phyloP scores from a whole-genome alignment of 1,140 invertebrate species.

The Pteromalus puparum region DNA sequence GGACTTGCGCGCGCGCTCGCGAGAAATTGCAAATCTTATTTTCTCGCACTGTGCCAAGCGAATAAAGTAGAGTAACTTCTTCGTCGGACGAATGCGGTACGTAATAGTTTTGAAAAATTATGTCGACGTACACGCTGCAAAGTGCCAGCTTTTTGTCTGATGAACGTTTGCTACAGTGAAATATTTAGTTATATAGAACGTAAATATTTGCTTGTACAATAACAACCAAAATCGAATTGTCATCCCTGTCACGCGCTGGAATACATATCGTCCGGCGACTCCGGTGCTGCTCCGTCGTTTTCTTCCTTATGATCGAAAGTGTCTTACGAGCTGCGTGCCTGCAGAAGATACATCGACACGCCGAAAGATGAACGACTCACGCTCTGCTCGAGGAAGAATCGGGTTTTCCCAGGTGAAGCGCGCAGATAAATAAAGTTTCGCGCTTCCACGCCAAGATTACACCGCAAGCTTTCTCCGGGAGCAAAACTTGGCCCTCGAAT shows the following conservation, averaged over 20 bases:
- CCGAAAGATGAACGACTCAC: conserved; percentile 52
- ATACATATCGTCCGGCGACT: neutral
- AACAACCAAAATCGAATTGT: neutral
- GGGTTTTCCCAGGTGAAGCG: conserved; percentile 41
- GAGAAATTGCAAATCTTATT: neutral
- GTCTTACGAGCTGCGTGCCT: conserved; percentile 35
- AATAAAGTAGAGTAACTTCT: neutral
- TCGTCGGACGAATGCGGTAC: neutral
- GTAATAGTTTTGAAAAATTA: neutral
- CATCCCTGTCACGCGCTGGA: neutral
- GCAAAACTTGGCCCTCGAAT: neutral
- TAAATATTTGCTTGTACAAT: neutral
- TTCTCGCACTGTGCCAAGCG: neutral
- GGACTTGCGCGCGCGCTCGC: too few relatives aligned
- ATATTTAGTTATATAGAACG: too few relatives aligned
- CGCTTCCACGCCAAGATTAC: neutral
- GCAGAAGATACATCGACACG: conserved; percentile 54
- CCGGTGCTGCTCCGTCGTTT: too few relatives aligned
- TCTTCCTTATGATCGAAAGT: conserved; percentile 56
- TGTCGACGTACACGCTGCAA: neutral
- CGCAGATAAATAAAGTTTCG: conserved; percentile 36
- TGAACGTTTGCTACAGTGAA: too few relatives aligned
- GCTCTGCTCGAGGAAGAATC: conserved; percentile 37
- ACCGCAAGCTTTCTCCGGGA: neutral
- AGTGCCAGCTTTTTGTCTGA: too few relatives aligned